Evolutionary conservation across 2,113 vertebrate genomes (phyloP).

Genomic region (Prinia subflava): DNA sequence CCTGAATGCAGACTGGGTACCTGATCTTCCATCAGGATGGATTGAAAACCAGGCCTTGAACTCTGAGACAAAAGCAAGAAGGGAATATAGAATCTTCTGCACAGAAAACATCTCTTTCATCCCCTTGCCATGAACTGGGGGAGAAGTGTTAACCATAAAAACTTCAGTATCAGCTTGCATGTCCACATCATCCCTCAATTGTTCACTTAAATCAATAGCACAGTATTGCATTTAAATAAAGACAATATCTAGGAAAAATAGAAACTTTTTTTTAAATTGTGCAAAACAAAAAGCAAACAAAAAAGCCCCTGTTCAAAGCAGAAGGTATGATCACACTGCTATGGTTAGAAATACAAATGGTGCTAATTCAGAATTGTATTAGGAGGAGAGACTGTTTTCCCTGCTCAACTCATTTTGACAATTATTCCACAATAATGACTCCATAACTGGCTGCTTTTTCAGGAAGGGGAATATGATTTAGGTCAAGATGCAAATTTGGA

Average conservation of each 20-base stretch:
- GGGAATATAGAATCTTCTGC: not conserved
- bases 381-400: not conserved
- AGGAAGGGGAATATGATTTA: not conserved
- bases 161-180: not conserved
- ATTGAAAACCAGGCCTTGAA: not conserved
- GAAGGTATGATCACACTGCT: not conserved
- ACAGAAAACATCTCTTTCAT: not conserved
- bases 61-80: not conserved
- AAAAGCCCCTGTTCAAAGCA: not conserved
- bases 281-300: not conserved
- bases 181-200: not conserved
- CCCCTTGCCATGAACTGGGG: not conserved
- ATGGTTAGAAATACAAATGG: conserved; percentile 11
- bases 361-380: conserved; percentile 8
- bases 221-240: not conserved
- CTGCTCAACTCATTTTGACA: not conserved
- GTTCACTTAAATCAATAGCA: not conserved
- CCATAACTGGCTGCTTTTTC: not conserved
- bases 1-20: not conserved
- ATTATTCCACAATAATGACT: not conserved
- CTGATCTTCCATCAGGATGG: not conserved
- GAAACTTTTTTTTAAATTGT: not conserved
- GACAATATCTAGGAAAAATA: not conserved
- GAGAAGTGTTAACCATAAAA: not conserved
- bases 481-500: conserved; percentile 22